Evolutionary conservation across 2,797 vertebrate species (phyloP).

Genomic region (Pangasius larnaudii): DNA sequence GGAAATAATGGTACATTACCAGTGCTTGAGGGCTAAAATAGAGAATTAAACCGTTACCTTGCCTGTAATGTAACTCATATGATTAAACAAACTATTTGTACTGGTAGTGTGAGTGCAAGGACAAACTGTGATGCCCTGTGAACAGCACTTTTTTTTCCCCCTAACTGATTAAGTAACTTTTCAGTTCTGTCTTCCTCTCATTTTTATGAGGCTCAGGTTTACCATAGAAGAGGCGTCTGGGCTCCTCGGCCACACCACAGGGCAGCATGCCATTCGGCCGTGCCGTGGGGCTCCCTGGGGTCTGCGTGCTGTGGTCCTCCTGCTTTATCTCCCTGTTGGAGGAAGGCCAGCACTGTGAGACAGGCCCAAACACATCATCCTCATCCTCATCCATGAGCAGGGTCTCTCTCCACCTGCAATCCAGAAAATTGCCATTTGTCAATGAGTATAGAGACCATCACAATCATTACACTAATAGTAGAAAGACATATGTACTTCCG

Average conservation of each 20-base stretch:
- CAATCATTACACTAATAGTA: neutral
- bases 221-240: constrained; percentile 81
- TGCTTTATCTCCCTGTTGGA: constrained; percentile 78
- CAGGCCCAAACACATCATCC: constrained; percentile 79
- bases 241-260: constrained; percentile 75
- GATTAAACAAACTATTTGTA: neutral
- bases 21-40: neutral
- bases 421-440: neutral
- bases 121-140: neutral
- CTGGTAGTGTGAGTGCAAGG: neutral
- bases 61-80: neutral
- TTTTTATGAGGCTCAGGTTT: constrained; percentile 44
- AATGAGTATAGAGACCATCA: neutral
- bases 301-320: constrained; percentile 76
- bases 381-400: constrained; percentile 83
- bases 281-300: constrained; percentile 69
- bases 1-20: neutral
- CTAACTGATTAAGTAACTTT: neutral
- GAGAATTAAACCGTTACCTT: neutral
- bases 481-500: no score
- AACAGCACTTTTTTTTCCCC: neutral
- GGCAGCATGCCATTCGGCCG: constrained; percentile 77
- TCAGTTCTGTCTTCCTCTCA: neutral
- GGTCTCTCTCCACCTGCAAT: constrained; percentile 64
- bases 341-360: constrained; percentile 68